Evolutionary conservation across 2,888 invertebrate genomes (phyloP).

Genomic region (Sesia bembeciformis): DNA sequence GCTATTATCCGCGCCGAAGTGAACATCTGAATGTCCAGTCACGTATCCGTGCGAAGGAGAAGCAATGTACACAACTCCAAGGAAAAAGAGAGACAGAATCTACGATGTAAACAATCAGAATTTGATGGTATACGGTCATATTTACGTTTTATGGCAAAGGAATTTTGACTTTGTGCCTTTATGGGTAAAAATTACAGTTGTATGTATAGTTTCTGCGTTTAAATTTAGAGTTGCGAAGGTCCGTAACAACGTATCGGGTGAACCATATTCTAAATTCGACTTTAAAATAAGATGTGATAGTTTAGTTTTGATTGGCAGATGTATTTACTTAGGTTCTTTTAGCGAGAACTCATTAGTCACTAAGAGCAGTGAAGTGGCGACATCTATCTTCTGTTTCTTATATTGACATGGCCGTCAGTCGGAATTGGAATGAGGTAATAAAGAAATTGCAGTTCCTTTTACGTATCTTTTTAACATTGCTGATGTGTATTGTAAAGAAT

Average conservation of each 20-base stretch:
- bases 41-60: slow-evolving; percentile 36
- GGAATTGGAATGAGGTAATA: slow-evolving; percentile 50
- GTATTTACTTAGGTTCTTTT: slow-evolving; percentile 9
- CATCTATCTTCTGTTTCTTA: slow-evolving; percentile 55
- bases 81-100: slow-evolving; percentile 23
- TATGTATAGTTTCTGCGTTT: background rate
- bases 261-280: slow-evolving; percentile 1
- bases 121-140: slow-evolving; percentile 8
- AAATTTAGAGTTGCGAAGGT: slow-evolving; percentile 2
- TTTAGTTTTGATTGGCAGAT: slow-evolving; percentile 3
- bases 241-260: slow-evolving; percentile 3
- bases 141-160: slow-evolving; percentile 3
- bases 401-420: slow-evolving; percentile 41
- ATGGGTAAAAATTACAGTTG: slow-evolving; percentile 1
- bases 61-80: slow-evolving; percentile 12
- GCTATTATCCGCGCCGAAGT: slow-evolving; percentile 53
- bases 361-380: slow-evolving; percentile 34
- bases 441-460: slow-evolving; percentile 50
- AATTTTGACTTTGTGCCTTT: slow-evolving; percentile 6
- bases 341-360: slow-evolving; percentile 34
- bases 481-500: slow-evolving; percentile 37
- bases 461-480: slow-evolving; percentile 34
- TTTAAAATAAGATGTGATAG: background rate
- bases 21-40: slow-evolving; percentile 60
- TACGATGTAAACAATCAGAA: slow-evolving; percentile 43